Evolutionary conservation across 2,113 vertebrate species (phyloP), one percentile per base, ranked within the genome.

Genomic region (Hippopotamus amphibius): DNA sequence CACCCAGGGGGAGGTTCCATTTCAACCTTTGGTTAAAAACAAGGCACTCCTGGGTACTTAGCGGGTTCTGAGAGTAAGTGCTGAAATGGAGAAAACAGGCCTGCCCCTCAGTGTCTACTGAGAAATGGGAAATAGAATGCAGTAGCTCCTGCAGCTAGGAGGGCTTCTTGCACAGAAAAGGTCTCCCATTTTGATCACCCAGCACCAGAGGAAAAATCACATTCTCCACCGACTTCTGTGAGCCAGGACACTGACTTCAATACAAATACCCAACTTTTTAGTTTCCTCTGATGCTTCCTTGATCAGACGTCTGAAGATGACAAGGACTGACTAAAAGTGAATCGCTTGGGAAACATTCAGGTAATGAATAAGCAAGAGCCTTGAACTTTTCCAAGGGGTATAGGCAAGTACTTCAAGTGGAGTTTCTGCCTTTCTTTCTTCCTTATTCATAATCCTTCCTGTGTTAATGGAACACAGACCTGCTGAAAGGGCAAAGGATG

Each of bases 321-420:
- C 30, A 26, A 77, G 72, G 89, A 96, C 37, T 37, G 37, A 37
- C 65, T 53, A 33, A 85, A 72, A 28, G 65, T 4, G 5, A 83
- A 71, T 87, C 84, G 41, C 57, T 17, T 77, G 68, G 59, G 83
- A 50, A 46, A 81, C 55, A 41, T 41, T 89, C 74, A 93, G 72
- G 71, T 86, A 61, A 57, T 97, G 59, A 81, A 93, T 37, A 37
- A 37, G 37, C 68, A 65, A 66, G 59, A 93, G 72, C 57, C 77
- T 96, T 84, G 87, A 93, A 92, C 88, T 96, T 97, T 93, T 76
- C 83, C 83, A 68, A n/a, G 53, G 61, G 33, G 6, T 76, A 37
- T 37, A 46, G n/a, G n/a, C 57, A 59, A 95, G 43, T 55, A 86
- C 74, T 77, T 74, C 24, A n/a, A 87, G 22, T 11, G 80, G 55